These are phyloP conservation scores for Trissolcus japonicus DNA, from an alignment of 2,888 invertebrate genomes.

Conservation along the genomic window DNA sequence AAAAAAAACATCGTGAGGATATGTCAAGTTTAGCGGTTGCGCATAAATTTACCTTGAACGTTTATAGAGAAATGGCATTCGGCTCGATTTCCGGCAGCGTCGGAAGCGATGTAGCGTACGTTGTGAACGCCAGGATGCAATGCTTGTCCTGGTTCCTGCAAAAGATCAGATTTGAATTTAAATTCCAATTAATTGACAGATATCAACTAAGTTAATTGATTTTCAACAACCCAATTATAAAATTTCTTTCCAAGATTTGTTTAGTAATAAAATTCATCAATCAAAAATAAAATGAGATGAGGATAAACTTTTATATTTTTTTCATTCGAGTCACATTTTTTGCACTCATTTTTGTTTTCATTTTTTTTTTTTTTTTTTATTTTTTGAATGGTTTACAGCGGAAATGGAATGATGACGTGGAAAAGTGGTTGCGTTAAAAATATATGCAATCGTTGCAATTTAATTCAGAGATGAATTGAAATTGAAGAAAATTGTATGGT, in stretches of 20 bases:
- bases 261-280: neutral
- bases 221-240: slow-evolving; percentile 11
- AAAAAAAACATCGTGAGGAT: neutral
- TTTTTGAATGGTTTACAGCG: too few relatives aligned
- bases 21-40: slow-evolving; percentile 34
- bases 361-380: too few relatives aligned
- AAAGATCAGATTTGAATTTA: slow-evolving; percentile 48
- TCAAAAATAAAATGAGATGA: too few relatives aligned
- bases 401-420: too few relatives aligned
- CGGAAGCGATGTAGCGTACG: slow-evolving; percentile 81
- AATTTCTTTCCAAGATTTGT: neutral
- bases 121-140: slow-evolving; percentile 80
- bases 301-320: too few relatives aligned
- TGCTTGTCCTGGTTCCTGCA: slow-evolving; percentile 80
- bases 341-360: too few relatives aligned
- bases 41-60: slow-evolving; percentile 78
- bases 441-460: too few relatives aligned
- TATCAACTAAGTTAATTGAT: slow-evolving; percentile 27
- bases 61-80: slow-evolving; percentile 82
- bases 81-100: slow-evolving; percentile 80
- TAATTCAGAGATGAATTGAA: too few relatives aligned
- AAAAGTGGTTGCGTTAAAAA: too few relatives aligned
- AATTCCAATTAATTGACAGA: slow-evolving; percentile 40
- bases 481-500: neutral
- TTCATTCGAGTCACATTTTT: too few relatives aligned